Conservation (phyloP, 1,140 invertebrate genomes). For the Sarcophaga bullata region DNA sequence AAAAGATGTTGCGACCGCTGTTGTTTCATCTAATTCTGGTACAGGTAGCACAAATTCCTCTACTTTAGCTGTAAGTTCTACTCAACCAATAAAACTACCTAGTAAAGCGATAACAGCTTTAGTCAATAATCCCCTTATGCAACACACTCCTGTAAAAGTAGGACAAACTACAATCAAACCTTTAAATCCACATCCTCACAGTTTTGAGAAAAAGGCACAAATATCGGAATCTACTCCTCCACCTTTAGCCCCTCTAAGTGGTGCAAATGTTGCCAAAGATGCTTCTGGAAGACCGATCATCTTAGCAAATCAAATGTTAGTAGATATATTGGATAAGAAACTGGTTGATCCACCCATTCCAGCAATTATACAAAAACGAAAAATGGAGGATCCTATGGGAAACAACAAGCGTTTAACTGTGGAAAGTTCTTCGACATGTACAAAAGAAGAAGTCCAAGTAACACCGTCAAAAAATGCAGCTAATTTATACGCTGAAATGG, state of each 20-base stretch:
- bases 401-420: conserved; percentile 58
- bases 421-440: conserved; percentile 54
- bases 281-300: conserved; percentile 66
- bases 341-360: conserved; percentile 45
- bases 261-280: conserved; percentile 58
- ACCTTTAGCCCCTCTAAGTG: conserved; percentile 67
- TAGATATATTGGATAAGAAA: conserved; percentile 75
- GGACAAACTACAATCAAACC: conserved; percentile 64
- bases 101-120: conserved; percentile 63
- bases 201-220: conserved; percentile 53
- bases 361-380: conserved; percentile 60
- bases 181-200: conserved; percentile 48
- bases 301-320: conserved; percentile 66
- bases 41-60: conserved; percentile 65
- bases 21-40: conserved; percentile 54
- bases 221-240: conserved; percentile 66
- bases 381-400: conserved; percentile 70
- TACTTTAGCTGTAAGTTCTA: background rate
- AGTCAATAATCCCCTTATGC: conserved; percentile 67
- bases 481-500: conserved; percentile 76
- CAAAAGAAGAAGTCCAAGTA: conserved; percentile 59
- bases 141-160: conserved; percentile 63
- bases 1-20: conserved; percentile 63
- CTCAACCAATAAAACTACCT: conserved; percentile 59
- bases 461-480: conserved; percentile 77